These are phyloP conservation scores for Acrobasis suavella DNA, from an alignment of 2,888 invertebrate genomes.

Conservation along the genomic window DNA sequence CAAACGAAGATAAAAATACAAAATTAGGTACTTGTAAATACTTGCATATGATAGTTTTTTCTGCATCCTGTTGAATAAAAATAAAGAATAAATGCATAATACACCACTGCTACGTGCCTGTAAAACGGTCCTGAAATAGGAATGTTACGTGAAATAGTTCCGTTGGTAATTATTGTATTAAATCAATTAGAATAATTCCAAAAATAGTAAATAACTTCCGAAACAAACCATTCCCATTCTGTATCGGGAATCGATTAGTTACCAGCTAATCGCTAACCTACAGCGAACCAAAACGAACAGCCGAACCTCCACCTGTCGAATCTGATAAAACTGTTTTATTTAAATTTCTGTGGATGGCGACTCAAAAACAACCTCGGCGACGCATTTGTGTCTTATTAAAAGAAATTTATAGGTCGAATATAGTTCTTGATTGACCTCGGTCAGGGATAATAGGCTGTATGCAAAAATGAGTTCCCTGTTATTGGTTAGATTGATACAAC, in stretches of 20 bases:
- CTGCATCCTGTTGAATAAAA: no score
- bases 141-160: no score
- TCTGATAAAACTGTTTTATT: constrained; percentile 82
- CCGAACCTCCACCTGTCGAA: constrained; percentile 78
- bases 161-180: not conserved
- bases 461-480: constrained; percentile 58
- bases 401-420: constrained; percentile 80
- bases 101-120: no score
- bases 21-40: not conserved
- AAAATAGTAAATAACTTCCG: constrained; percentile 32
- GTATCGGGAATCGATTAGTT: constrained; percentile 75
- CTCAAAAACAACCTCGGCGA: constrained; percentile 74
- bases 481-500: constrained; percentile 7
- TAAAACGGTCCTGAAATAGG: no score
- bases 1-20: no score
- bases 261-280: constrained; percentile 77
- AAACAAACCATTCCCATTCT: constrained; percentile 60
- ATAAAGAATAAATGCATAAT: no score
- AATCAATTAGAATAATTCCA: not conserved
- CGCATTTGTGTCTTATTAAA: constrained; percentile 82
- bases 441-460: constrained; percentile 70
- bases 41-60: not conserved
- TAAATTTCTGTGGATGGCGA: constrained; percentile 77
- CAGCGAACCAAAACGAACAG: constrained; percentile 74
- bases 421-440: constrained; percentile 79